Conservation (phyloP, 2,797 vertebrate species). For the Poecilia wingei region DNA sequence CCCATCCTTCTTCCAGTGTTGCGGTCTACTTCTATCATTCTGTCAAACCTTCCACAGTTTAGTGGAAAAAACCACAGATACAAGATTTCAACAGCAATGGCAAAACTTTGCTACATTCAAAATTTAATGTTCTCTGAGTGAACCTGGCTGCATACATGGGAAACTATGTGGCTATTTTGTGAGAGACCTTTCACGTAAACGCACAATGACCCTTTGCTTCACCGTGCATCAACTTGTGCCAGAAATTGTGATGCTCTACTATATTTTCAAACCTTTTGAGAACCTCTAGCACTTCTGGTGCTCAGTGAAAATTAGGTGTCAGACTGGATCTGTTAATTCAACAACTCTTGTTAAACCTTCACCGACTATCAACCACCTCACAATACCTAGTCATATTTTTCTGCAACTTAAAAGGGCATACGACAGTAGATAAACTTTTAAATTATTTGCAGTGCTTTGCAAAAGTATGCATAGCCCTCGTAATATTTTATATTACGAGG, state of each 20-base stretch:
- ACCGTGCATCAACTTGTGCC: not conserved
- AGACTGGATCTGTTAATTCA: not conserved
- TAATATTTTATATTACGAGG: not conserved
- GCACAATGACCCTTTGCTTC: not conserved
- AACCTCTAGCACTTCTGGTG: not conserved
- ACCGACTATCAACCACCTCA: not conserved
- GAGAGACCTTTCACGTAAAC: not conserved
- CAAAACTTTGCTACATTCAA: not conserved
- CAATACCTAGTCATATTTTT: not conserved
- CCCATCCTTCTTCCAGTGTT: constrained; percentile 41
- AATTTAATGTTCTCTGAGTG: not conserved
- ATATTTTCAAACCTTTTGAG: not conserved
- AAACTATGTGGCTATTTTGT: not conserved
- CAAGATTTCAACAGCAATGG: constrained; percentile 19
- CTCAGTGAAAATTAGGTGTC: not conserved
- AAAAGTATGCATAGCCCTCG: not conserved
- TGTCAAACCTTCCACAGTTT: constrained; percentile 63
- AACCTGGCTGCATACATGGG: not conserved
- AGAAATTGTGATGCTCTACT: not conserved
- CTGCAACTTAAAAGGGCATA: not conserved
- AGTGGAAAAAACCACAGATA: constrained; percentile 45
- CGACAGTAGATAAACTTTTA: not conserved
- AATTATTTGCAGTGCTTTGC: not conserved
- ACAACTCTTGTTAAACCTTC: not conserved
- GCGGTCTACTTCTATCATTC: constrained; percentile 40